Percentiles rank a stretch among this genome's conserved stretches.
Evolutionary conservation across 2,113 vertebrate genomes (phyloP).

Genomic region (Merops nubicus): DNA sequence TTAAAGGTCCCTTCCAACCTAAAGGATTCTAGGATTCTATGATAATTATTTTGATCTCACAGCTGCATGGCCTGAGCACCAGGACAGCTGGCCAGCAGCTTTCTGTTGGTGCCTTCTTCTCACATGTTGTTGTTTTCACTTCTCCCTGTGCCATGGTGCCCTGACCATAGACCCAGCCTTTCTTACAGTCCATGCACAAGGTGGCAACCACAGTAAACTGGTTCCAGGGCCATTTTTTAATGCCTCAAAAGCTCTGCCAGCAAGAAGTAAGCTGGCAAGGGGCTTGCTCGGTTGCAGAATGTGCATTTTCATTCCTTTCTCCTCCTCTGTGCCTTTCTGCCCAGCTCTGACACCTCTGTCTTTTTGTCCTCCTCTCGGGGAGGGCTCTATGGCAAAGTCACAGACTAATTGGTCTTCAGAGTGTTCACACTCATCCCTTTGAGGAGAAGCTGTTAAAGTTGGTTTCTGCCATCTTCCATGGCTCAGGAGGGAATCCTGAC

Average conservation of each 20-base stretch:
- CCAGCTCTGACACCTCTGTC: background rate
- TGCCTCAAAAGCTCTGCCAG: background rate
- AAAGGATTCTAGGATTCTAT: too few relatives aligned
- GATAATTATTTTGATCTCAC: background rate
- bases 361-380: background rate
- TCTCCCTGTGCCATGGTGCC: background rate
- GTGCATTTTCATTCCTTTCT: background rate
- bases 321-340: background rate
- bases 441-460: background rate
- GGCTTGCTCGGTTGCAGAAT: fast-evolving
- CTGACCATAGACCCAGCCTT: background rate
- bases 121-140: background rate
- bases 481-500: background rate
- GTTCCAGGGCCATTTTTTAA: background rate
- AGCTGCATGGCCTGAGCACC: background rate
- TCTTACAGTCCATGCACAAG: background rate
- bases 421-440: background rate
- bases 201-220: background rate
- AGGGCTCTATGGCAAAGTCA: background rate
- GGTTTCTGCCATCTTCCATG: fast-evolving
- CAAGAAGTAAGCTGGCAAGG: background rate
- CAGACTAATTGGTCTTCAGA: background rate
- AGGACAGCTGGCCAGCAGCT: background rate
- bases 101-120: background rate
- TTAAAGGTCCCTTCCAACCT: too few relatives aligned